Base-by-base conservation (phyloP, 2,888 invertebrate genomes). In the Apoda limacodes region DNA sequence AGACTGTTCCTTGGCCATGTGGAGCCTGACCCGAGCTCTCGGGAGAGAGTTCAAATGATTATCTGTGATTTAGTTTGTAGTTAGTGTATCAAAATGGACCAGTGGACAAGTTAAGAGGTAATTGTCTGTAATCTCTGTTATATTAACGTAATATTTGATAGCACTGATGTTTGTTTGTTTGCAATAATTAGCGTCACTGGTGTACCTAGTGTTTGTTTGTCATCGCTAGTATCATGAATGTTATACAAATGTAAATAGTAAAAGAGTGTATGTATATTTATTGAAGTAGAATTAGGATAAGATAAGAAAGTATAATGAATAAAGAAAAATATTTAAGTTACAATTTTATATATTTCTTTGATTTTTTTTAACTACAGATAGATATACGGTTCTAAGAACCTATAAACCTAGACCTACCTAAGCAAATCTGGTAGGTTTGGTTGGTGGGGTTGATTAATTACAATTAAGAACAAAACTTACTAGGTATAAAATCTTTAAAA, bases 221-320 rank as follows among this genome's bases (percentile, higher is more conserved):
- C 55, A 46, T 57, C 53, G 55, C 57, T 50, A 55, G 41, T 53
- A 41, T 49, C n/a, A 34, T 52, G 42, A 45, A 44, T 46, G 43
- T 41, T 42, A 19, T 37, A 43, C 45, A 40, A 37, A 47, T 72
- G 71, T 74, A 74, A 62, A 72, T 71, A 71, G 46, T 57, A 65
- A 62, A 64, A 69, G 72, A 69, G 67, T 66, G 58, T 62, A 71
- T 74, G 76, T 75, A 75, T 76, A 75, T 75, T 76, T 52, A 63
- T 46, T 44, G 63, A 65, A 34, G 48, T 63, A 69, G 53, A 48
- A 46, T 60, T 66, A 68, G 54, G 56, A 48, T 59, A 59, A 59
- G 58, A 62, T 57, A n/a, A n/a, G n/a, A n/a, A 58, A 58, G 55
- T 67, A 68, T 68, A 53, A 57, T 52, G 40, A 55, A 56, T 53